A percentile compares a stretch with the other conserved stretches of the same genome.
These are phyloP conservation scores for Pelobates cultripes DNA, from an alignment of 2,797 vertebrate genomes.

Conservation along the genomic window DNA sequence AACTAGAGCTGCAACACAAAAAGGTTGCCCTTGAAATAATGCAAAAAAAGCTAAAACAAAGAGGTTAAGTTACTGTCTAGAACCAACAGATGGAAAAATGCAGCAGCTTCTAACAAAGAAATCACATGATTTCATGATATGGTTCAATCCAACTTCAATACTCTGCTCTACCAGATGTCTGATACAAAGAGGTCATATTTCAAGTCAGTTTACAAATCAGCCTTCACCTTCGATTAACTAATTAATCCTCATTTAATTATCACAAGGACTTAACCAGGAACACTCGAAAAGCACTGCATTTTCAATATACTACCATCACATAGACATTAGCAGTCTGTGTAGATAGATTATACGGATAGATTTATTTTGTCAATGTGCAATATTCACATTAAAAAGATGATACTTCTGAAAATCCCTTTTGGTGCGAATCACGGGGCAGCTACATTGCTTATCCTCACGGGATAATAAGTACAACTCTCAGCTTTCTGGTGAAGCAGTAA, in stretches of 20 bases:
- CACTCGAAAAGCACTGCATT: background rate
- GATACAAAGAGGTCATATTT: slow-evolving; percentile 15
- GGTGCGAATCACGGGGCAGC: too few relatives aligned
- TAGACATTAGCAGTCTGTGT: background rate
- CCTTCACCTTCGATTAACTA: slow-evolving; percentile 29
- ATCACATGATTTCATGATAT: slow-evolving; percentile 26
- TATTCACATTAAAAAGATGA: background rate
- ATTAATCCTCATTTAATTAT: slow-evolving; percentile 19
- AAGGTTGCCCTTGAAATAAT: background rate
- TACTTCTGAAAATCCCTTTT: too few relatives aligned
- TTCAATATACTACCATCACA: background rate
- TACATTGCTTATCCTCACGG: too few relatives aligned
- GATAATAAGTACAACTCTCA: too few relatives aligned
- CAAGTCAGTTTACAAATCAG: background rate
- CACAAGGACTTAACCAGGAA: background rate
- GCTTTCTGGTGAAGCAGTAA: too few relatives aligned
- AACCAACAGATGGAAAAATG: slow-evolving; percentile 30
- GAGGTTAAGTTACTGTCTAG: background rate
- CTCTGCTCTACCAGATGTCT: slow-evolving; percentile 24
- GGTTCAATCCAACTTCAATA: slow-evolving; percentile 2
- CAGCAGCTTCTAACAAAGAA: slow-evolving; percentile 24
- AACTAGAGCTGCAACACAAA: too few relatives aligned
- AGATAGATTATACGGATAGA: background rate
- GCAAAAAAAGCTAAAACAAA: background rate
- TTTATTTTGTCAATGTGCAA: background rate